Conservation (phyloP, 1,140 invertebrate species). For the Anoplophora glabripennis region DNA sequence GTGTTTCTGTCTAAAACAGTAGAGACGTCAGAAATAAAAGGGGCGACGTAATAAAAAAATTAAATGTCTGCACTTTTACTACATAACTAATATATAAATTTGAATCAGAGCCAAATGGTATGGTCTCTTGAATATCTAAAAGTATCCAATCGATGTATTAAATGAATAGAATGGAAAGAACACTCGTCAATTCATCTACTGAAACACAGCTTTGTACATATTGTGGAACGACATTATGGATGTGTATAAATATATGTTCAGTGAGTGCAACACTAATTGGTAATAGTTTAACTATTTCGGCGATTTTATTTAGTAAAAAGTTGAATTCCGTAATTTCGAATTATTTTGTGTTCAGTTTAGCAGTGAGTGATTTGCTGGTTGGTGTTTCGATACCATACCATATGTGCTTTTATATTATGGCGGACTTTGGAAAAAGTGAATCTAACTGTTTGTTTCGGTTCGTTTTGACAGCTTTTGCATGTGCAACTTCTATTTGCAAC, state of each 20-base stretch:
- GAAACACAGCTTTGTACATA: constrained; percentile 6
- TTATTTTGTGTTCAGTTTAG: constrained; percentile 70
- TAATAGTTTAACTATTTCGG: constrained; percentile 69
- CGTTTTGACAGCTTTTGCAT: constrained; percentile 67
- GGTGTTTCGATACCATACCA: constrained; percentile 72
- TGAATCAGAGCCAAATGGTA: no score
- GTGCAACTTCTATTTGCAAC: constrained; percentile 75
- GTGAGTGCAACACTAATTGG: constrained; percentile 64
- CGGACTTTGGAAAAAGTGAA: constrained; percentile 55
- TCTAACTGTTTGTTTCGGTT: constrained; percentile 66
- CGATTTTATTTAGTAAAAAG: constrained; percentile 62
- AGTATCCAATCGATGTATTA: no score
- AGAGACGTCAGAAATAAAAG: no score
- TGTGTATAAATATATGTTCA: constrained; percentile 60
- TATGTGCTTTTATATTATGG: constrained; percentile 64
- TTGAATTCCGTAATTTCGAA: constrained; percentile 65
- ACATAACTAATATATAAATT: no score
- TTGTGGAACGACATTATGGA: constrained; percentile 51
- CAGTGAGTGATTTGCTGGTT: constrained; percentile 70
- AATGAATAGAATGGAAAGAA: no score
- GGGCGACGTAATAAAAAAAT: no score
- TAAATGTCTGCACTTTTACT: no score
- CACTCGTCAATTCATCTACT: no score
- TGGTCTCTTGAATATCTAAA: no score
- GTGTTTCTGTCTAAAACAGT: no score